These are phyloP conservation scores for Criorhina ranunculi DNA, from an alignment of 2,888 invertebrate genomes.

Conservation along the genomic window DNA sequence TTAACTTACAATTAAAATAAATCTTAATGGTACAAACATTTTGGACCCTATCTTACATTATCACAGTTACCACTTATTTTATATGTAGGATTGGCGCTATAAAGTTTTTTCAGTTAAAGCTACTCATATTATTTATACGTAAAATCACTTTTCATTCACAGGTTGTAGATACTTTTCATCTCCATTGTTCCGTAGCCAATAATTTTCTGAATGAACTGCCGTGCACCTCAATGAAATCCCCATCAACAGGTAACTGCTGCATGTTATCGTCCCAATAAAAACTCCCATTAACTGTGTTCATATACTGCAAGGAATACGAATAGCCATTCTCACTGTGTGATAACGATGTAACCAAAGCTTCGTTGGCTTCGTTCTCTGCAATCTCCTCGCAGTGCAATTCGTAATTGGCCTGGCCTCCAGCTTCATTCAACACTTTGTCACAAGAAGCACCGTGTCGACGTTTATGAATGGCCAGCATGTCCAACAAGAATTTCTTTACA, in stretches of 20 bases:
- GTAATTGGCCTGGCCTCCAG: conserved; percentile 42
- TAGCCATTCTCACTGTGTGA: conserved; percentile 15
- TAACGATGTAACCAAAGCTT: conserved; percentile 77
- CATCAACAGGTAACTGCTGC: conserved; percentile 62
- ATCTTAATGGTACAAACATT: too few relatives aligned
- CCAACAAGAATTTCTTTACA: conserved; percentile 63
- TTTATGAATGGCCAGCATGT: conserved; percentile 66
- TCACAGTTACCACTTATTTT: conserved; percentile 39
- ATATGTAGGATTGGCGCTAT: conserved; percentile 2
- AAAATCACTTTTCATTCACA: conserved; percentile 34
- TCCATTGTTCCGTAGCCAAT: conserved; percentile 28
- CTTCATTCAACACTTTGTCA: conserved; percentile 40
- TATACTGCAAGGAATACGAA: conserved; percentile 78
- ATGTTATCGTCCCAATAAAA: conserved; percentile 81
- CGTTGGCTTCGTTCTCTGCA: conserved; percentile 83
- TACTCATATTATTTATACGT: conserved; percentile 35
- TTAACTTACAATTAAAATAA: too few relatives aligned
- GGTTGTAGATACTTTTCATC: conserved; percentile 4
- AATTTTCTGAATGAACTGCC: conserved; percentile 59
- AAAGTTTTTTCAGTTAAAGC: conserved; percentile 21
- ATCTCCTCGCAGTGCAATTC: conserved; percentile 78
- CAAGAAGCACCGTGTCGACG: conserved; percentile 39
- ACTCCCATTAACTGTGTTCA: conserved; percentile 81
- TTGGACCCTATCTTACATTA: conserved; percentile 15
- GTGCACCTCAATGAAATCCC: conserved; percentile 64